Evolutionary conservation across 2,888 invertebrate species (phyloP), one percentile per base, ranked within the genome.

Genomic region (Leucozona laternaria): DNA sequence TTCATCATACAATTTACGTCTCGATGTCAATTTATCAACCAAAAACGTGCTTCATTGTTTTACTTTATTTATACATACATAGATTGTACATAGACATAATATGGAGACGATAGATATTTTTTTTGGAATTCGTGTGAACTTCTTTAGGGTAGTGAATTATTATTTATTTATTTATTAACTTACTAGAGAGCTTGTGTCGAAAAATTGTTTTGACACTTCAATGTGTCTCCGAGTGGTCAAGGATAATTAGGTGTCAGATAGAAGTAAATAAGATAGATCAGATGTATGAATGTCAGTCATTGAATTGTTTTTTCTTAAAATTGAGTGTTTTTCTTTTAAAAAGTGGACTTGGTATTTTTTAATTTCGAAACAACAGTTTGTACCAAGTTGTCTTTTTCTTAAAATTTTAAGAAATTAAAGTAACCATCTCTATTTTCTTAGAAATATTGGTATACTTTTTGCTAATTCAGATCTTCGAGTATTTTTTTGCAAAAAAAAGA

Each of bases 141-240:
- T 28, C n/a, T 31, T 0, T 4, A n/a, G 28, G 28, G n/a, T n/a
- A 55, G n/a, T 0, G 2, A 55, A 28, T 34, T 31, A n/a, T 53
- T 31, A 55, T 31, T 55, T 58, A 37, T 37, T 37, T 37, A 37
- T 34, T 34, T 31, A 25, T 40, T 40, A 5, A 8, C 34, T 57
- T 6, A 17, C 17, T 57, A 2, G 7, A 0, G 1, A 10, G 4
- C 31, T 34, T 31, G 5, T 20, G 37, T 37, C 37, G 15, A 57
- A 58, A 34, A 58, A 37, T 37, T 58, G 58, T 58, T 37, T 58
- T 58, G 58, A 58, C 58, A 58, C 37, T 37, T 58, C 4, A 7
- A 13, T 31, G 34, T 58, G 17, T 58, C 6, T 58, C 6, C 5
- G 58, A 58, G 2, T 34, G 20, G 58, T 37, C 37, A 58, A 37